A percentile compares a stretch with the other conserved stretches of the same genome.
phyloP scores from a whole-genome alignment of 2,888 invertebrate genomes.

The Xylota segnis region DNA sequence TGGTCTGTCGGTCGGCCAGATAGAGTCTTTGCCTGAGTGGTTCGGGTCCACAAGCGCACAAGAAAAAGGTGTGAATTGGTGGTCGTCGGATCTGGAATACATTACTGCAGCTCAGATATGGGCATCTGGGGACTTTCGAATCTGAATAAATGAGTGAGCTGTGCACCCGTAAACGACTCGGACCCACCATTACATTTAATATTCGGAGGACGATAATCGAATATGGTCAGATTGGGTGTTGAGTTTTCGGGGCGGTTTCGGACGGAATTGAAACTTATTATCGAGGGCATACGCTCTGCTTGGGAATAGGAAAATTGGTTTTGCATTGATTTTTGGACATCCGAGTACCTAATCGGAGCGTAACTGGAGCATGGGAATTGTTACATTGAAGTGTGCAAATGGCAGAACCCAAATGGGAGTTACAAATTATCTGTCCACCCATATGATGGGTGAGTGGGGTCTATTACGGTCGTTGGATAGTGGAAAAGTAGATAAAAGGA shows the following conservation, averaged over 20 bases:
- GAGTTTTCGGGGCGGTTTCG: conserved; percentile 32
- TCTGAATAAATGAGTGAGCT: conserved; percentile 76
- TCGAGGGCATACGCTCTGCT: conserved; percentile 20
- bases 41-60: conserved; percentile 5
- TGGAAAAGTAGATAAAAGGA: too few relatives aligned
- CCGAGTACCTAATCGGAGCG: background rate
- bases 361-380: conserved; percentile 52
- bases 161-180: conserved; percentile 69
- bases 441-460: background rate
- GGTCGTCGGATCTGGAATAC: conserved; percentile 55
- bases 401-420: conserved; percentile 3
- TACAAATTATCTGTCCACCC: conserved; percentile 1
- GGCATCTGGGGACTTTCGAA: conserved; percentile 75
- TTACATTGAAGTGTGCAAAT: conserved; percentile 8
- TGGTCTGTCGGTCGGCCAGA: conserved; percentile 43
- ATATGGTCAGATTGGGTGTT: conserved; percentile 70
- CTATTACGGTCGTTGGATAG: background rate
- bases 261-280: conserved; percentile 61
- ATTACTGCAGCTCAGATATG: conserved; percentile 67
- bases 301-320: conserved; percentile 57
- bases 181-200: conserved; percentile 71
- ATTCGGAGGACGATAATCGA: conserved; percentile 63
- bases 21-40: conserved; percentile 60
- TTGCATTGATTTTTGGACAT: conserved; percentile 62
- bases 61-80: conserved; percentile 74